Base-by-base conservation (phyloP, 2,888 invertebrate species). In the Selenia dentaria region DNA sequence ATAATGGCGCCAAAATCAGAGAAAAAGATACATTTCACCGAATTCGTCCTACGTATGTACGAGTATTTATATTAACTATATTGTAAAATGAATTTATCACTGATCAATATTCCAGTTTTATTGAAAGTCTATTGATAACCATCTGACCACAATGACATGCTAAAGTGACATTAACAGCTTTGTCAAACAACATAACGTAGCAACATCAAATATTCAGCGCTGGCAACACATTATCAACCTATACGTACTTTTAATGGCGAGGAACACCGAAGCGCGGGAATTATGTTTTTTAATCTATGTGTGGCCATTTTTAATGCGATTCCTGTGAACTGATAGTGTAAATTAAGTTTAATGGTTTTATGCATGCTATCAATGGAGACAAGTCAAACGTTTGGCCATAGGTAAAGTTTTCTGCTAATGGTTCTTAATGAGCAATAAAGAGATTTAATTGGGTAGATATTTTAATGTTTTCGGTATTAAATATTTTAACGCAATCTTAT, bases 131-230 rank as follows among this genome's bases (percentile, higher is more conserved):
- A 39, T 35, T 28, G 77, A 80, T 78, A 77, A 62, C 22, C 31
- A 79, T 78, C 79, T 29, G 45, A 48, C 34, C 51, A 48, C 64
- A 63, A 74, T 86, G 81, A 87, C 89, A 89, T 90, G 89, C 89
- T 79, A 88, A 82, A 79, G 64, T 69, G 74, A 79, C 86, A 90
- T 90, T 89, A 89, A 85, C 87, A 87, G 75, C 81, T 83, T 69
- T 82, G 83, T 82, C 83, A 84, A 85, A 83, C 83, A 84, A 69
- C 74, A 81, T 79, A 77, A 79, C 78, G 66, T 72, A 67, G 53
- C 53, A 58, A 62, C 67, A 83, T 85, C 65, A 81, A 85, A 79
- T 82, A 85, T 85, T 83, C 74, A 81, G 51, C 50, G 53, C 64
- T 72, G 69, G 75, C 79, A 79, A 79, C 79, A 81, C 81, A 67